These are phyloP conservation scores for Eupithecia centaureata DNA, from an alignment of 2,888 invertebrate genomes.

Conservation along the genomic window DNA sequence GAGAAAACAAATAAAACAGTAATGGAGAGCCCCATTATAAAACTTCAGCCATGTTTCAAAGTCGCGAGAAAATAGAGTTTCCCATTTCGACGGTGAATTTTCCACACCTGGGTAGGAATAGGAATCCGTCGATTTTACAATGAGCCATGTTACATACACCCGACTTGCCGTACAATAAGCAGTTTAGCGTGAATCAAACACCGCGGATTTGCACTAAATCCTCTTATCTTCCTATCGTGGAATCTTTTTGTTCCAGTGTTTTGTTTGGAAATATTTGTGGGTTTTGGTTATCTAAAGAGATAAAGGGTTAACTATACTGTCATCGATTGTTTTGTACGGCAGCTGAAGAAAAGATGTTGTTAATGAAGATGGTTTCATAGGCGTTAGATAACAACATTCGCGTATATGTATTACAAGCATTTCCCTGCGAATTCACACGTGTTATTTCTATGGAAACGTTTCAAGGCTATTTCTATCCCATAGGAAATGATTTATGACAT, in stretches of 20 bases:
- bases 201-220: conserved; percentile 47
- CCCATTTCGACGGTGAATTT: conserved; percentile 52
- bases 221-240: conserved; percentile 47
- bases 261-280: conserved; percentile 20
- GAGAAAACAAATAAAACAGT: not conserved
- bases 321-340: not conserved
- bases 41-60: conserved; percentile 42
- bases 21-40: conserved; percentile 28
- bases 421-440: no score
- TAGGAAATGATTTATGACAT: no score
- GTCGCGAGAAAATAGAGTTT: conserved; percentile 60
- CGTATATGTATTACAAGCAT: no score
- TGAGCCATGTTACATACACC: conserved; percentile 67
- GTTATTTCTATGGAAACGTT: no score
- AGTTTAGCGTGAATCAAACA: conserved; percentile 59
- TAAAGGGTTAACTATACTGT: not conserved
- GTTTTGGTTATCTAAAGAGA: not conserved
- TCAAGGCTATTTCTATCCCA: no score
- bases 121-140: conserved; percentile 61
- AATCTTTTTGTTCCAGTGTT: conserved; percentile 19
- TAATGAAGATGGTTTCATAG: not conserved
- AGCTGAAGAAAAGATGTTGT: not conserved
- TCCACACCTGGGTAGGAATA: conserved; percentile 61
- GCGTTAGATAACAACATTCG: not conserved
- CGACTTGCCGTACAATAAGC: conserved; percentile 57